Conservation (phyloP, 2,797 vertebrate species). For the Siniperca obscura region DNA sequence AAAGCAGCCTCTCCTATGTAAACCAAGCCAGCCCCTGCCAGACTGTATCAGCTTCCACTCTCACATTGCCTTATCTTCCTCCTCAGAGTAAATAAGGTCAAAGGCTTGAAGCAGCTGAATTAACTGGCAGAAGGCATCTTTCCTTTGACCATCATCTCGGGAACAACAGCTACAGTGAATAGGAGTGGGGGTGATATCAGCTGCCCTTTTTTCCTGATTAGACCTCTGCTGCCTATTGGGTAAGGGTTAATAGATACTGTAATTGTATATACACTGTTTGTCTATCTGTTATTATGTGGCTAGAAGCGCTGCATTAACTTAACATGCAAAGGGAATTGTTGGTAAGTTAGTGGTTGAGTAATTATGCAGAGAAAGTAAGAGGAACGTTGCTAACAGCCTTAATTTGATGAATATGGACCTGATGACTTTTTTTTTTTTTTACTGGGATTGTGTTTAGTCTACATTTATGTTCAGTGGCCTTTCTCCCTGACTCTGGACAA, state of each 20-base stretch:
- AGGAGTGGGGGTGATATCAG: neutral
- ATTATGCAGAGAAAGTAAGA: neutral
- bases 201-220: neutral
- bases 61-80: slow-evolving; percentile 8
- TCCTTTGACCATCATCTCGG: slow-evolving; percentile 12
- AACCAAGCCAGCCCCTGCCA: slow-evolving; percentile 18
- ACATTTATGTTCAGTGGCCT: neutral
- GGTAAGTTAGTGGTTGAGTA: neutral
- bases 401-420: neutral
- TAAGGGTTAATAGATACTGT: neutral
- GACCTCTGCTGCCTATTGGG: slow-evolving; percentile 28
- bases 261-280: neutral
- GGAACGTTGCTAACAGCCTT: neutral
- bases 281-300: neutral
- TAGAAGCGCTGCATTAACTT: neutral
- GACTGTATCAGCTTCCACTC: slow-evolving; percentile 35
- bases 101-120: slow-evolving; percentile 27
- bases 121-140: slow-evolving; percentile 8
- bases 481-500: neutral
- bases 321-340: neutral
- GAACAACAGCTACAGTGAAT: neutral
- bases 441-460: slow-evolving; percentile 5
- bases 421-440: neutral
- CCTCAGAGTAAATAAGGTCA: slow-evolving; percentile 27
- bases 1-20: neutral